Evolutionary conservation across 30 jellyfish, hydroid and myxozoan genomes (phyloP), one percentile per base, ranked within the genome.

Genomic region (Turritopsis rubra): DNA sequence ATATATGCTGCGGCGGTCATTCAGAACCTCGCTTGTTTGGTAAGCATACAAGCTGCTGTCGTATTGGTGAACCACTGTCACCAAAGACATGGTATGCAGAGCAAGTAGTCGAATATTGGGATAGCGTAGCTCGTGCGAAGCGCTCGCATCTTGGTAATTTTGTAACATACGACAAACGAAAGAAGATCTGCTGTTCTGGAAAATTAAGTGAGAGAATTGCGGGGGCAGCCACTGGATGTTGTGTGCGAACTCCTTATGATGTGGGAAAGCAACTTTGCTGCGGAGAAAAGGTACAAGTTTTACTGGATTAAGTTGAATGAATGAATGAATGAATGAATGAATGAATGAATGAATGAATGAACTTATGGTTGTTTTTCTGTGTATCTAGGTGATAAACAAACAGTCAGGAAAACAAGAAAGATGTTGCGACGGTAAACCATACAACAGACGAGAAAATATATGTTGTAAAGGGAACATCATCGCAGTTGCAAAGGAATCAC

Each of bases 1-100:
- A 77, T 0, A 77, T 77, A 29, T 77, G 85, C 4, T 77, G 85
- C 54, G 85, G 85, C 66, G 71, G 53, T 77, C 30, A 77, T 24
- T 24, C 71, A 16, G 30, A 30, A 29, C 85, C 85, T 1, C 28
- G 66, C 28, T 30, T 77, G 85, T 77, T 28, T 29, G 85, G 85
- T 7, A 77, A 77, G 27, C 85, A 77, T n/a, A 77, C 85, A 5
- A 75, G 85, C 21, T 77, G 85, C 20, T 77, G 85, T 77, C 77
- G 77, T 27, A 22, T 68, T 23, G 77, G 77, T 9, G 77, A 68
- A 19, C 77, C 77, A n/a, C 23, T 68, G 0, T 23, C 77, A 27
- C 77, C 77, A 19, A n/a, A 23, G 16, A 68, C 77, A 16, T 27
- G 77, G 77, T 68, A 68, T 68, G 77, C 77, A 19, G 77, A 68